Percentiles rank a stretch among this genome's conserved stretches.
Conservation (phyloP, 2,888 invertebrate genomes). For the Sesamia inferens region DNA sequence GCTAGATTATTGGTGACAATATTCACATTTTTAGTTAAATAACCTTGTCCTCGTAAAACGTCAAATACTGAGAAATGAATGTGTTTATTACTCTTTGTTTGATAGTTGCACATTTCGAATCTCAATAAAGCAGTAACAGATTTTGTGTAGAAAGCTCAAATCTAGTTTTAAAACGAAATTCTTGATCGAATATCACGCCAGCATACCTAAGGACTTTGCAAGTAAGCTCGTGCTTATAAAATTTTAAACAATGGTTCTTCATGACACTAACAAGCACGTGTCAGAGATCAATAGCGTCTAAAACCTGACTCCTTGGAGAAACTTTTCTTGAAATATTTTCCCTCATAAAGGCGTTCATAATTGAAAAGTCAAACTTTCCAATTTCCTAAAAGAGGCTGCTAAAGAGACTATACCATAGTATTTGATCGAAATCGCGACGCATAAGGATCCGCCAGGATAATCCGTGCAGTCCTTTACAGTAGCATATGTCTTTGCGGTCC, state of each 20-base stretch:
- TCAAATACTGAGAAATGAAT: neutral
- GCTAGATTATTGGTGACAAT: conserved; percentile 14
- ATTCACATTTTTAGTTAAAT: conserved; percentile 40
- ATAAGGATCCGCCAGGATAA: conserved; percentile 2
- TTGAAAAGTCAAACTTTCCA: conserved; percentile 23
- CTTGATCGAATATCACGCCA: neutral
- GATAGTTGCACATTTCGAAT: neutral
- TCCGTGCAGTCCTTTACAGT: conserved; percentile 10
- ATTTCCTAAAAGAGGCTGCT: conserved; percentile 32
- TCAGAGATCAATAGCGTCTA: neutral
- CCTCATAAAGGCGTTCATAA: conserved; percentile 17
- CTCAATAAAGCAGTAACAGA: neutral
- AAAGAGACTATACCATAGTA: conserved; percentile 6
- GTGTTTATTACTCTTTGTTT: neutral
- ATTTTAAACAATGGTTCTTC: conserved; percentile 4
- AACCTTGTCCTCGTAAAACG: conserved; percentile 9
- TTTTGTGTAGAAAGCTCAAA: neutral
- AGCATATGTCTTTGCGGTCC: conserved; percentile 18
- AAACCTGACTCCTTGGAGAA: neutral
- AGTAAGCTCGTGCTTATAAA: neutral
- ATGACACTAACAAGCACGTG: neutral
- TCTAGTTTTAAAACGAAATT: conserved; percentile 27
- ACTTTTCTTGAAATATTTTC: conserved; percentile 18
- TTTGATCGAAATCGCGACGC: conserved; percentile 30
- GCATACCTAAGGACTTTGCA: neutral